Conservation (phyloP, 2,888 invertebrate species). For the Drosophila diplacantha region DNA sequence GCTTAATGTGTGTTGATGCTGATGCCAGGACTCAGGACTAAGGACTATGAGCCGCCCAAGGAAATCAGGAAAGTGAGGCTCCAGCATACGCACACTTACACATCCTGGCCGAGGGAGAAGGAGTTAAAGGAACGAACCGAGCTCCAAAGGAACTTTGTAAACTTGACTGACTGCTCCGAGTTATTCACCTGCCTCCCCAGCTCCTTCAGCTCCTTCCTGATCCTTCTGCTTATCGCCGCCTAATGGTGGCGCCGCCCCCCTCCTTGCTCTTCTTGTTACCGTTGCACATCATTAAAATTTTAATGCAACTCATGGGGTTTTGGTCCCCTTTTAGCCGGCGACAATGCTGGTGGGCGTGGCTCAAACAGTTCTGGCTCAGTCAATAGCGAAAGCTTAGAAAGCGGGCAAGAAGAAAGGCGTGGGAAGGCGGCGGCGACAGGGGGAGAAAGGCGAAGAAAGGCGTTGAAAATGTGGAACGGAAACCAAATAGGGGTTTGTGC, state of each 20-base stretch:
- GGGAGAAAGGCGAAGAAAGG: conserved; percentile 9
- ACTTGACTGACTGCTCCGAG: conserved; percentile 26
- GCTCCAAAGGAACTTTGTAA: conserved; percentile 24
- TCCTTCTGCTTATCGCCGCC: not conserved
- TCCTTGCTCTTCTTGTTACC: conserved; percentile 16
- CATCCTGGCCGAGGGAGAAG: conserved; percentile 2
- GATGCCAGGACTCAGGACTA: conserved; percentile 18
- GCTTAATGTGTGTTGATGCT: conserved; percentile 42
- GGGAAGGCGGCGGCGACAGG: not conserved
- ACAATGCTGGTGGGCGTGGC: conserved; percentile 61
- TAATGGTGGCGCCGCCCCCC: not conserved
- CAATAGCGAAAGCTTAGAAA: conserved; percentile 53
- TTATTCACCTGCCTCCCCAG: conserved; percentile 15
- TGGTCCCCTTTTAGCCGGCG: conserved; percentile 21
- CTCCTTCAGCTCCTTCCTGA: conserved; percentile 7
- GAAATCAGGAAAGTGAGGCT: conserved; percentile 27
- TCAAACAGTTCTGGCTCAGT: conserved; percentile 46
- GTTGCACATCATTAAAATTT: conserved; percentile 67
- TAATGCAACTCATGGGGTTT: conserved; percentile 49
- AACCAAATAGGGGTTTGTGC: conserved; percentile 13
- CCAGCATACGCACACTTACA: conserved; percentile 13
- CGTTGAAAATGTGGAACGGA: conserved; percentile 30
- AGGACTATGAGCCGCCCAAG: conserved; percentile 37
- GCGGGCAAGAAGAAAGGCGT: conserved; percentile 24
- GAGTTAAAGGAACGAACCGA: conserved; percentile 6